Percentiles rank a stretch among this genome's conserved stretches.
These are phyloP conservation scores for Hanleya hanleyi DNA, from an alignment of 2,888 invertebrate genomes.

Conservation along the genomic window DNA sequence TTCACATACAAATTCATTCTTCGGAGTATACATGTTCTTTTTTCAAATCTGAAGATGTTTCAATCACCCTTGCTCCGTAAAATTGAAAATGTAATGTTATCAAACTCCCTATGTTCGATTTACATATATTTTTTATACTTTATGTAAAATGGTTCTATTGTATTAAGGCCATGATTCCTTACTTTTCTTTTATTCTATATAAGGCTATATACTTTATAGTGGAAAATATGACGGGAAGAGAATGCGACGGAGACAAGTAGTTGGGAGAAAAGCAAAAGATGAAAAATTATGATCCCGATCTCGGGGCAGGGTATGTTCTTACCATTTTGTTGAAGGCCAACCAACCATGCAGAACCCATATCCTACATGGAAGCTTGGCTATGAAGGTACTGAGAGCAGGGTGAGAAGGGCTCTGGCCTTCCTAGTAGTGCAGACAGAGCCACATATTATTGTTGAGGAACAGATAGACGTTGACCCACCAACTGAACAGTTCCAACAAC, in stretches of 20 bases:
- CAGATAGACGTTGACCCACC: background rate
- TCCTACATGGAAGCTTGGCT: constrained; percentile 25
- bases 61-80: too few relatives aligned
- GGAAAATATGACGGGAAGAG: constrained; percentile 13
- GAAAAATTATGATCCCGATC: constrained; percentile 32
- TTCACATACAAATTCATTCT: too few relatives aligned
- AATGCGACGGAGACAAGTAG: constrained; percentile 31
- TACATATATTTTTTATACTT: too few relatives aligned
- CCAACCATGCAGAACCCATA: constrained; percentile 28
- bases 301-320: constrained; percentile 30
- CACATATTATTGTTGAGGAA: background rate
- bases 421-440: background rate
- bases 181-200: too few relatives aligned
- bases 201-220: constrained; percentile 25
- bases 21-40: too few relatives aligned
- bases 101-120: too few relatives aligned
- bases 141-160: too few relatives aligned
- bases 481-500: background rate
- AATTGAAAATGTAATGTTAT: too few relatives aligned
- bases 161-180: too few relatives aligned
- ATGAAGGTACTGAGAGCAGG: constrained; percentile 20
- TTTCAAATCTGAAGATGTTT: too few relatives aligned
- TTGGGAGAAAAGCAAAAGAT: constrained; percentile 20
- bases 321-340: constrained; percentile 33
- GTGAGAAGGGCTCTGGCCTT: constrained; percentile 24